Evolutionary conservation across 2,888 invertebrate species (phyloP).

Genomic region (Acanthosepion pharaonis): DNA sequence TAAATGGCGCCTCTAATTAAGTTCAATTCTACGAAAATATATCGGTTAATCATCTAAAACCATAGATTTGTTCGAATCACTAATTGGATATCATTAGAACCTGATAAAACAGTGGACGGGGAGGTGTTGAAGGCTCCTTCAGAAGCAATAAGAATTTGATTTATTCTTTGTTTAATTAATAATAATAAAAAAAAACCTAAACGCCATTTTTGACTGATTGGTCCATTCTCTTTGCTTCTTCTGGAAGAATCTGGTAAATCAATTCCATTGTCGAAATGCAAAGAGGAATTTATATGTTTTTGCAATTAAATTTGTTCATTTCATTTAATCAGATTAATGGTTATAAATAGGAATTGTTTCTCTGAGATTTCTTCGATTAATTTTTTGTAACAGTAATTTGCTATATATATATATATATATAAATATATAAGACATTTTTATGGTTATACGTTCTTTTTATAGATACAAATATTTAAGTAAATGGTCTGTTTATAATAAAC

Average conservation of each 20-base stretch:
- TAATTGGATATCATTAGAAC: background rate
- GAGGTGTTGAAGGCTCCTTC: background rate
- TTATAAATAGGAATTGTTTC: background rate
- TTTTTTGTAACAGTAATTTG: too few species aligned
- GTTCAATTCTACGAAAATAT: background rate
- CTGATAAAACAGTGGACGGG: background rate
- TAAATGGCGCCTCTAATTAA: background rate
- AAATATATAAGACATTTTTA: too few species aligned
- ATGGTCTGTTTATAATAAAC: too few species aligned
- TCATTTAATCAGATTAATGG: background rate
- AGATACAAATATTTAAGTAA: too few species aligned
- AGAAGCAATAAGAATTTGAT: too few species aligned
- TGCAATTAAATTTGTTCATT: background rate
- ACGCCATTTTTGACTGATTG: background rate
- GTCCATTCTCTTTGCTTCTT: background rate
- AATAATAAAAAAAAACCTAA: too few species aligned
- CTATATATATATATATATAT: too few species aligned
- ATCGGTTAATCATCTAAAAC: background rate
- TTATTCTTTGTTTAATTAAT: too few species aligned
- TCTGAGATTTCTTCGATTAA: background rate
- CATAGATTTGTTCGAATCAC: background rate
- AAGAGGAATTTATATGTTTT: background rate
- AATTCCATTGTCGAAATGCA: background rate
- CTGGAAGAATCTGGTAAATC: background rate
- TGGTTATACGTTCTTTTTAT: too few species aligned